Conservation (phyloP, 37 sponge, comb jelly and placozoan species). For the Chondrosia reniformis region DNA sequence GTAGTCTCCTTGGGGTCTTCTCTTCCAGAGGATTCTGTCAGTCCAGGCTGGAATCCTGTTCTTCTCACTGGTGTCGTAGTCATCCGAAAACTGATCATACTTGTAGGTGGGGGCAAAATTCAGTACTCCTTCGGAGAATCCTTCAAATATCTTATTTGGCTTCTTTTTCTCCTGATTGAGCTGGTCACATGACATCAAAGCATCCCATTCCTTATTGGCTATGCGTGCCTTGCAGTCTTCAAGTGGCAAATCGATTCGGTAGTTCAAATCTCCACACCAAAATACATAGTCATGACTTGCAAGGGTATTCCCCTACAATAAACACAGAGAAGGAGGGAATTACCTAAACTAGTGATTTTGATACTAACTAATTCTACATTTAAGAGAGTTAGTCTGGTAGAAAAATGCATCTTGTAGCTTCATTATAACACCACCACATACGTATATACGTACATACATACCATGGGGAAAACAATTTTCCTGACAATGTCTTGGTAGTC, state of each 20-base stretch:
- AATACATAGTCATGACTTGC: conserved; percentile 95
- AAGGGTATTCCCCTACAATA: conserved; percentile 65
- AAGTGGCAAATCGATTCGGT: conserved; percentile 89
- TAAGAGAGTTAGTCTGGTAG: too few relatives aligned
- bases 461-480: conserved; percentile 69
- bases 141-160: conserved; percentile 73
- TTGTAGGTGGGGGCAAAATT: conserved; percentile 99
- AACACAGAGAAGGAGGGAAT: neutral
- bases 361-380: too few relatives aligned
- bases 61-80: conserved; percentile 99
- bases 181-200: conserved; percentile 75
- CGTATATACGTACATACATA: too few relatives aligned
- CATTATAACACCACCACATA: too few relatives aligned
- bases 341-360: too few relatives aligned
- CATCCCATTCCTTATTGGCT: conserved; percentile 47
- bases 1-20: conserved; percentile 12
- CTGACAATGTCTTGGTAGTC: conserved; percentile 84
- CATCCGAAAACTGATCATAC: conserved; percentile 96
- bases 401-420: too few relatives aligned
- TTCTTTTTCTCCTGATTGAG: conserved; percentile 77
- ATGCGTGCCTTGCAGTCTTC: conserved; percentile 73
- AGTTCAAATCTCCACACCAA: conserved; percentile 99
- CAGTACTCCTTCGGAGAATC: conserved; percentile 83
- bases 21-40: conserved; percentile 94
- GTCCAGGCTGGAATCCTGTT: conserved; percentile 97